A percentile compares a stretch with the other conserved stretches of the same genome.
Conservation (phyloP, 2,797 vertebrate genomes). For the Urosaurus nigricauda region DNA sequence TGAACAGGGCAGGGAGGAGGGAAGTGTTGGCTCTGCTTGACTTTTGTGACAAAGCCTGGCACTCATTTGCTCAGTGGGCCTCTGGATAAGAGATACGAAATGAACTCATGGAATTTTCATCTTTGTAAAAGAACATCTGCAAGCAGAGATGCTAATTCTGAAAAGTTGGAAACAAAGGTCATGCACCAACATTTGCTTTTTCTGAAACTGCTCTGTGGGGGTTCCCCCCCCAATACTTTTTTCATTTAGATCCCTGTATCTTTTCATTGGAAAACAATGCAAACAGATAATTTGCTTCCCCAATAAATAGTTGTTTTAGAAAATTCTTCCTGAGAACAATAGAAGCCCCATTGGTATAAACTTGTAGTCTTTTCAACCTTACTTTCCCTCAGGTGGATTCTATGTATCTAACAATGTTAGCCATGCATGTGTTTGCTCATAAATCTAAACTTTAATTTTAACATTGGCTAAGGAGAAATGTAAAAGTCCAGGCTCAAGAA, state of each 20-base stretch:
- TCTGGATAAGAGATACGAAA: neutral
- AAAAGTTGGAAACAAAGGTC: neutral
- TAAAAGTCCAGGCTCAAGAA: neutral
- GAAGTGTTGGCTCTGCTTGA: neutral
- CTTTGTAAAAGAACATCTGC: conserved; percentile 6
- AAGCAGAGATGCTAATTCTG: neutral
- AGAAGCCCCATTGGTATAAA: neutral
- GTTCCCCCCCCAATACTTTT: neutral
- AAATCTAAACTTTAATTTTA: conserved; percentile 19
- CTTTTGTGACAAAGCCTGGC: neutral
- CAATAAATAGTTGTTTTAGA: conserved; percentile 7
- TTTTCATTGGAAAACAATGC: conserved; percentile 11
- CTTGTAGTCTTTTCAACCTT: neutral
- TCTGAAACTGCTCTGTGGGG: neutral
- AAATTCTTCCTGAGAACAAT: neutral
- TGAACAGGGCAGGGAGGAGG: neutral
- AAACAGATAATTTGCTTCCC: conserved; percentile 19
- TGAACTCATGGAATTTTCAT: neutral
- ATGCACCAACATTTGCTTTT: neutral
- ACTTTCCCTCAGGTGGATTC: neutral
- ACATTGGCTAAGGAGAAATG: neutral
- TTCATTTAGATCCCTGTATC: neutral
- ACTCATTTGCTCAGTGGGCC: neutral
- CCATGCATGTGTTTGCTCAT: conserved; percentile 7
- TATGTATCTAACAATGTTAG: neutral